phyloP scores from a whole-genome alignment of 2,888 invertebrate genomes.

The Cosmopolites sordidus region DNA sequence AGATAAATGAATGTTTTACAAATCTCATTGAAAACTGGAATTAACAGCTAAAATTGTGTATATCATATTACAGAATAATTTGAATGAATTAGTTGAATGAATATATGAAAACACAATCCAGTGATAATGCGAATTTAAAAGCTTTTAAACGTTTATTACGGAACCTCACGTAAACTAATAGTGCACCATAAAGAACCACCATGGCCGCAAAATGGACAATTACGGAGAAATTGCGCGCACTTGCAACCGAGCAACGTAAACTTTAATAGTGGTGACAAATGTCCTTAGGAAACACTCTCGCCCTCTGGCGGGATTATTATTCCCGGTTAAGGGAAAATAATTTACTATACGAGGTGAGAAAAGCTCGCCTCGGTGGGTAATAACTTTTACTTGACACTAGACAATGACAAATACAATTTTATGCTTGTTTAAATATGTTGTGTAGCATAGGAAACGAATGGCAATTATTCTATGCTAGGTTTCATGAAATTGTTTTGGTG shows the following conservation, averaged over 20 bases:
- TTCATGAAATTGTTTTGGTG: too few species aligned
- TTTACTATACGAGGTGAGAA: slow-evolving; percentile 13
- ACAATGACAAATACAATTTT: slow-evolving; percentile 24
- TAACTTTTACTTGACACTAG: slow-evolving; percentile 15
- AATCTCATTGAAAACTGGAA: too few species aligned
- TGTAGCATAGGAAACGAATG: not conserved
- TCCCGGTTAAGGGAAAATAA: slow-evolving; percentile 14
- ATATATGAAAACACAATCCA: not conserved
- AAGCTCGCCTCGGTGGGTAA: slow-evolving; percentile 12
- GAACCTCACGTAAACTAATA: slow-evolving; percentile 17
- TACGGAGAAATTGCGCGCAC: slow-evolving; percentile 18
- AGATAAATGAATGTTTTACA: too few species aligned
- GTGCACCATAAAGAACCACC: slow-evolving; percentile 8
- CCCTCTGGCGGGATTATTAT: slow-evolving; percentile 9
- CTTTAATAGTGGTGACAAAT: slow-evolving; percentile 20
- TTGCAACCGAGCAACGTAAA: slow-evolving; percentile 14
- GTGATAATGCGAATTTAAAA: slow-evolving; percentile 3
- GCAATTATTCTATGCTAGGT: too few species aligned
- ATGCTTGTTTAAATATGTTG: slow-evolving; percentile 18
- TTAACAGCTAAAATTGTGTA: too few species aligned
- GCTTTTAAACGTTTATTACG: slow-evolving; percentile 7
- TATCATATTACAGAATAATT: too few species aligned
- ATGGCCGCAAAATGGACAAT: slow-evolving; percentile 16
- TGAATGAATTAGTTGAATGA: too few species aligned
- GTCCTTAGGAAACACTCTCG: slow-evolving; percentile 5